Conservation (phyloP, 1,140 invertebrate genomes). For the Penaeus japonicus region DNA sequence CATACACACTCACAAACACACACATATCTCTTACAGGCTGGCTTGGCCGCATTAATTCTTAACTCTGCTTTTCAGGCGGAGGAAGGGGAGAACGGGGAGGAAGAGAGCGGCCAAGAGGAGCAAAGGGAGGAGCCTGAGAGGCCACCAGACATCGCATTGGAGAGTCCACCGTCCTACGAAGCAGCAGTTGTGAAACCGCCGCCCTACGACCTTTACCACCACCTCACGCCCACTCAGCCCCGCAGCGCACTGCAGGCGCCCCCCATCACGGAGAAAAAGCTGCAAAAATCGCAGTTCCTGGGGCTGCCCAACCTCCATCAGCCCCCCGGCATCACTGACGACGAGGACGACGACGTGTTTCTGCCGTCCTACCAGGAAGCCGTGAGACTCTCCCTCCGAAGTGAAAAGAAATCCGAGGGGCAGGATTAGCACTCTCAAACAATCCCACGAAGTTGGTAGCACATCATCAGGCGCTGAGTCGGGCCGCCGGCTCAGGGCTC, state of each 20-base stretch:
- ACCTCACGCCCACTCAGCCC: too few species aligned
- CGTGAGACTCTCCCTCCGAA: conserved; percentile 16
- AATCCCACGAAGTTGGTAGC: too few species aligned
- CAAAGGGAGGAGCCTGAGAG: background rate
- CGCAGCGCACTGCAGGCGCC: too few species aligned
- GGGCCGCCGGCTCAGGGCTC: too few species aligned
- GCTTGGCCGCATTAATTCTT: too few species aligned
- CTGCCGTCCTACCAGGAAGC: conserved; percentile 42
- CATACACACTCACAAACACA: background rate
- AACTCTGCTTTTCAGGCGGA: background rate
- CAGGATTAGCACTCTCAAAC: too few species aligned
- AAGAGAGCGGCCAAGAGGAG: background rate
- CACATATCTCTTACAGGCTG: too few species aligned
- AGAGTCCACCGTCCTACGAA: too few species aligned
- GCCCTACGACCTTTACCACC: too few species aligned
- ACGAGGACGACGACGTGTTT: conserved; percentile 25
- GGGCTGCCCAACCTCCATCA: background rate
- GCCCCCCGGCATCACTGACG: background rate
- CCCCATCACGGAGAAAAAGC: background rate
- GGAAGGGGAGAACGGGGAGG: background rate
- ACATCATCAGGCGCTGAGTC: too few species aligned
- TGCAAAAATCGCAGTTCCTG: background rate
- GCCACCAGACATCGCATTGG: too few species aligned
- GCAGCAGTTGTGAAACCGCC: too few species aligned
- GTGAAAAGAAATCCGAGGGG: background rate